Evolutionary conservation across 1,140 invertebrate species (phyloP).

Genomic region (Sycophaga agraensis): DNA sequence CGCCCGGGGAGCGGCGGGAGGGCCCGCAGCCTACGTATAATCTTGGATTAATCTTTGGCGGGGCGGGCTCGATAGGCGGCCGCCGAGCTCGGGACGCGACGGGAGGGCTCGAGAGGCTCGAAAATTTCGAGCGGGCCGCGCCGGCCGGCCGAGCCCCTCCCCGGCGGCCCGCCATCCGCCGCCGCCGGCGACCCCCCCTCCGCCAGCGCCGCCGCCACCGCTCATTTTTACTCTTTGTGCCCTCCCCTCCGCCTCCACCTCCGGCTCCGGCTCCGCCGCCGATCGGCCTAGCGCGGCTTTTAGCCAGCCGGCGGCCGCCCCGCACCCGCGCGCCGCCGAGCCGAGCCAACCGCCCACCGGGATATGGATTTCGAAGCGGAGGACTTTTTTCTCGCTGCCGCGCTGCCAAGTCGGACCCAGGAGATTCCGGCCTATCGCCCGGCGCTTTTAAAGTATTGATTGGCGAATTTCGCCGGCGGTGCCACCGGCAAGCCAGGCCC

Average conservation of each 20-base stretch:
- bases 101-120: constrained; percentile 34
- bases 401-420: too few species aligned
- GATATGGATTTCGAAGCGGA: too few species aligned
- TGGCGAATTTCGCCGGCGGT: too few species aligned
- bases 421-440: too few species aligned
- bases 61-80: neutral
- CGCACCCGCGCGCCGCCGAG: too few species aligned
- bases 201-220: neutral
- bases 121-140: constrained; percentile 5
- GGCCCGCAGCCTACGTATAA: constrained; percentile 17
- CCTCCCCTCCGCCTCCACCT: too few species aligned
- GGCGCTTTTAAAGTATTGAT: too few species aligned
- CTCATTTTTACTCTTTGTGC: neutral
- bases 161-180: neutral
- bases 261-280: neutral
- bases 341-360: too few species aligned
- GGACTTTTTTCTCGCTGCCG: too few species aligned
- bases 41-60: constrained; percentile 27
- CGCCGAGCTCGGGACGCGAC: constrained; percentile 17
- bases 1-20: too few species aligned
- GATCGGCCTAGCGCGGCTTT: neutral
- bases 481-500: too few species aligned
- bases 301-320: too few species aligned
- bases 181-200: neutral
- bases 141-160: neutral